A percentile compares a stretch with the other conserved stretches of the same genome.
phyloP scores from a whole-genome alignment of 2,888 invertebrate genomes.

The Strigamia crassipes region DNA sequence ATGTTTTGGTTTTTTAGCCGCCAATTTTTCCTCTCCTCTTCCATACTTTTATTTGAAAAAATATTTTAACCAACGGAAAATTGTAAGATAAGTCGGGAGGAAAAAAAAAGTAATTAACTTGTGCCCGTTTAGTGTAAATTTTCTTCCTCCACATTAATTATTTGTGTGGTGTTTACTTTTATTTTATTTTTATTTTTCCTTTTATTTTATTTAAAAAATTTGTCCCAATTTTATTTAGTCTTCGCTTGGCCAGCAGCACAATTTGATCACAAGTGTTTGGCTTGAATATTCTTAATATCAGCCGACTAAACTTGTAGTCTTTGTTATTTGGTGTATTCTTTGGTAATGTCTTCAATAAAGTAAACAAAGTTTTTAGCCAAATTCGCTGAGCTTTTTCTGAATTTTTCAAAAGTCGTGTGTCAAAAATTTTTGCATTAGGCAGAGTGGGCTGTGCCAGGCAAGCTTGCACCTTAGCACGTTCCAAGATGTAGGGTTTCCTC shows the following conservation, averaged over 20 bases:
- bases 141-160: constrained; percentile 8
- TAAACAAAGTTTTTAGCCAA: constrained; percentile 42
- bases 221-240: constrained; percentile 43
- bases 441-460: constrained; percentile 45
- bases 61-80: not conserved
- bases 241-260: constrained; percentile 46
- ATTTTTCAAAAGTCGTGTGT: constrained; percentile 39
- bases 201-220: not conserved
- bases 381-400: constrained; percentile 27
- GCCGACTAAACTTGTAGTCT: constrained; percentile 46
- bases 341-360: constrained; percentile 47
- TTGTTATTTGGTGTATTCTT: constrained; percentile 47
- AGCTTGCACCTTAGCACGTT: constrained; percentile 47
- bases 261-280: constrained; percentile 42
- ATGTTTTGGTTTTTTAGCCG: constrained; percentile 26
- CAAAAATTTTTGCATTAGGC: constrained; percentile 13
- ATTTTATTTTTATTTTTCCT: not conserved
- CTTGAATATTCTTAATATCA: constrained; percentile 38
- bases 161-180: constrained; percentile 8
- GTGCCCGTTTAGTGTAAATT: constrained; percentile 30
- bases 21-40: constrained; percentile 7
- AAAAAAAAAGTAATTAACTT: not conserved
- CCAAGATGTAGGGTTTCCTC: constrained; percentile 27
- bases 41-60: not conserved
- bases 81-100: not conserved